phyloP scores from a whole-genome alignment of 2,888 invertebrate genomes.

The Leptinotarsa peninsularis region DNA sequence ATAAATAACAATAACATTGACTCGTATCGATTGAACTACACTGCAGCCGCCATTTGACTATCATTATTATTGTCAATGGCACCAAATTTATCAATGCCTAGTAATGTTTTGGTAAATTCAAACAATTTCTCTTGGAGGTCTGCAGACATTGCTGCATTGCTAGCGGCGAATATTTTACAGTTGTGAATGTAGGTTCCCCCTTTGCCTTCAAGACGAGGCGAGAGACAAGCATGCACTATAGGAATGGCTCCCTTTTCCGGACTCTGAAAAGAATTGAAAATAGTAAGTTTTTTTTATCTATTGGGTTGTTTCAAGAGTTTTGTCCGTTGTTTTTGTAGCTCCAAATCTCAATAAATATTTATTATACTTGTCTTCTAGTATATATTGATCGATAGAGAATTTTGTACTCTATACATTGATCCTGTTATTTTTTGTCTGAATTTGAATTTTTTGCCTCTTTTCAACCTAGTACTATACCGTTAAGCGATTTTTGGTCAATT shows the following conservation, averaged over 20 bases:
- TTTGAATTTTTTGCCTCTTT: too few relatives aligned
- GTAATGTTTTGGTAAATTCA: constrained; percentile 74
- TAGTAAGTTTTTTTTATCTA: too few relatives aligned
- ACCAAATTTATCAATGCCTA: constrained; percentile 69
- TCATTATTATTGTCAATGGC: constrained; percentile 19
- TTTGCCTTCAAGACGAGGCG: constrained; percentile 76
- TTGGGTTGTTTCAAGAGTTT: neutral
- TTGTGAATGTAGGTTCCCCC: constrained; percentile 89
- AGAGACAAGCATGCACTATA: constrained; percentile 81
- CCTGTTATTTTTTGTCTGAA: too few relatives aligned
- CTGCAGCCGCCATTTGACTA: too few relatives aligned
- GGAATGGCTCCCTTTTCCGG: constrained; percentile 85
- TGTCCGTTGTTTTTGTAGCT: neutral
- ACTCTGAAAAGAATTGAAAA: constrained; percentile 67
- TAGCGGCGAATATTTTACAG: constrained; percentile 73
- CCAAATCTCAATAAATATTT: neutral
- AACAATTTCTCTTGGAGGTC: constrained; percentile 75
- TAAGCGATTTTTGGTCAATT: too few relatives aligned
- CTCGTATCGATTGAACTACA: too few relatives aligned
- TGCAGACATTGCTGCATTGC: constrained; percentile 66
- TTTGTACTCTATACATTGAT: too few relatives aligned
- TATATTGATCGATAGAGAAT: too few relatives aligned
- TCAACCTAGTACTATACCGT: too few relatives aligned
- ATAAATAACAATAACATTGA: too few relatives aligned
- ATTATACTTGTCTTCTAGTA: neutral